Conservation (phyloP, 2,797 vertebrate species). For the Macrochelys suwanniensis region DNA sequence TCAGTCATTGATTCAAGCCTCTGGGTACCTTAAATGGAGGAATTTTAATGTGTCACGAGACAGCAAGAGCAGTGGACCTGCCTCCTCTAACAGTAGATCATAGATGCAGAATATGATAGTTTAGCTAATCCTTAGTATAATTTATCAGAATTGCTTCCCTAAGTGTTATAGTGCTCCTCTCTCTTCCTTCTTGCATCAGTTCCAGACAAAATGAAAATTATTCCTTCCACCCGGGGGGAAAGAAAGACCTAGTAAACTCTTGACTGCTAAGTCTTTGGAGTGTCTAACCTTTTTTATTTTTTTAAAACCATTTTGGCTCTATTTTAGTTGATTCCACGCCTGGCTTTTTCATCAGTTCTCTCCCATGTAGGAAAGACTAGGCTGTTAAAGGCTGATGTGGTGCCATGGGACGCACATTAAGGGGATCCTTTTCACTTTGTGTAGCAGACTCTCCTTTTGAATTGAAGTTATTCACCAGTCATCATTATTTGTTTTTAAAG, state of each 20-base stretch:
- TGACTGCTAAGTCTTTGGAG: conserved; percentile 38
- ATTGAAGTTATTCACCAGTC: conserved; percentile 48
- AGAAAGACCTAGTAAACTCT: conserved; percentile 58
- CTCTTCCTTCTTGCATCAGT: not conserved
- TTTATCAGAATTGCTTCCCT: not conserved
- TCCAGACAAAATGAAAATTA: conserved; percentile 45
- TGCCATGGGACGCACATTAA: conserved; percentile 51
- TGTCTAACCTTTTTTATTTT: conserved; percentile 53
- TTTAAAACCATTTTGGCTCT: conserved; percentile 53
- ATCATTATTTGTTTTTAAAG: conserved; percentile 29
- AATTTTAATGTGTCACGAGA: not conserved
- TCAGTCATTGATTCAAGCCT: not conserved
- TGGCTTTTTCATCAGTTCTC: conserved; percentile 65
- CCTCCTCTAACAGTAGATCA: rapidly evolving
- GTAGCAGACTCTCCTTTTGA: conserved; percentile 67
- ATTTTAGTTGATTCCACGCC: conserved; percentile 67
- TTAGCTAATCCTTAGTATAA: not conserved
- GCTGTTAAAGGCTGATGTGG: conserved; percentile 63
- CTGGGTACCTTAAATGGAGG: not conserved
- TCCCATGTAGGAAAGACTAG: conserved; percentile 45
- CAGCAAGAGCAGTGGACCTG: not conserved
- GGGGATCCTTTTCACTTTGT: not conserved
- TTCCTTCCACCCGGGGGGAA: conserved; percentile 25
- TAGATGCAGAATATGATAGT: not conserved
- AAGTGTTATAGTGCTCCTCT: not conserved